Percentiles rank a stretch among this genome's conserved stretches.
These are phyloP conservation scores for Agriopis marginaria DNA, from an alignment of 2,888 invertebrate species.

Conservation along the genomic window DNA sequence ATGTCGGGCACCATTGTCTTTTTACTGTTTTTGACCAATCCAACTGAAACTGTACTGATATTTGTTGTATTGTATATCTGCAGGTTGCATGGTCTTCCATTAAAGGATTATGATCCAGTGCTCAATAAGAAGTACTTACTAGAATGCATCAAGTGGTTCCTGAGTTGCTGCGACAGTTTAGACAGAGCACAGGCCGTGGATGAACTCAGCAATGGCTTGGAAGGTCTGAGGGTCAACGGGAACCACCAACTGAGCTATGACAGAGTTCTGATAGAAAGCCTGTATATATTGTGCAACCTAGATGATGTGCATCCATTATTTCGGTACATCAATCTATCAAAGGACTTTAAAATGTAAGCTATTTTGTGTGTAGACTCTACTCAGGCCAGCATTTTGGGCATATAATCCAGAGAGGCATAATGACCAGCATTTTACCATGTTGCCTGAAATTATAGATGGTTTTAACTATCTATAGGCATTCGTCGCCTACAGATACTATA, in stretches of 20 bases:
- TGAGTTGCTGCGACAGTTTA: slow-evolving; percentile 85
- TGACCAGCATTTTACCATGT: too few species aligned
- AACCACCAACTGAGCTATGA: slow-evolving; percentile 56
- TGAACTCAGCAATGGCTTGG: slow-evolving; percentile 37
- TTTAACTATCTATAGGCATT: too few species aligned
- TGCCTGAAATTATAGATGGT: too few species aligned
- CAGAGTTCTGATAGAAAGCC: slow-evolving; percentile 87
- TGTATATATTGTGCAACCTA: slow-evolving; percentile 89
- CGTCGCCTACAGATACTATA: too few species aligned
- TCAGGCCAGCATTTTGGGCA: too few species aligned
- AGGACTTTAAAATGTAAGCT: slow-evolving; percentile 76
- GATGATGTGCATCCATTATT: slow-evolving; percentile 85
- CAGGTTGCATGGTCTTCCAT: slow-evolving; percentile 87
- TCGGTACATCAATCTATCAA: slow-evolving; percentile 79
- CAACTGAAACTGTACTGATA: background rate
- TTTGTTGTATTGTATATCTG: background rate
- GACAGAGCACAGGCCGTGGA: slow-evolving; percentile 47
- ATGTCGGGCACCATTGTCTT: too few species aligned
- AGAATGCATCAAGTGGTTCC: slow-evolving; percentile 90
- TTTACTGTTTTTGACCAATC: background rate
- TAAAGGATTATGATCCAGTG: slow-evolving; percentile 88
- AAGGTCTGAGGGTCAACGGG: slow-evolving; percentile 44
- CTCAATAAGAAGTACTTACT: slow-evolving; percentile 90
- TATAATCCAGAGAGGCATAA: too few species aligned
- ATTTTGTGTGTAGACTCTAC: background rate